Base-by-base conservation (phyloP, 2,888 invertebrate genomes). In the Epinotia demarniana region DNA sequence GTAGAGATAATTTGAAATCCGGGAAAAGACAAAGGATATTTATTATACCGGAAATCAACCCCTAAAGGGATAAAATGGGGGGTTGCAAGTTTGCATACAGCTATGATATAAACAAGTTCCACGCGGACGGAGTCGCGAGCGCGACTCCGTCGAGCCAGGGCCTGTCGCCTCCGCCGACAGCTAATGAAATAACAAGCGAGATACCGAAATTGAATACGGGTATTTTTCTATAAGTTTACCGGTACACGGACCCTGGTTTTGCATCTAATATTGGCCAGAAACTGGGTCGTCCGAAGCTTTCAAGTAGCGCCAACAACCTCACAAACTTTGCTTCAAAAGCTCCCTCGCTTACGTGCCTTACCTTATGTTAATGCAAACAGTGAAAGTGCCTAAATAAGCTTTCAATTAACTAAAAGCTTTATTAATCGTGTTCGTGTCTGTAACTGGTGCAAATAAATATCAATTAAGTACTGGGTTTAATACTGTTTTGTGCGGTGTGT, bases 381-480 rank as follows among this genome's bases (percentile, higher is more conserved):
- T 67, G 75, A 75, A 75, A 75, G 75, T 72, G 53, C 19, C 72
- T 61, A 67, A 72, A 61, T 73, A 68, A 72, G 66, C 67, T 72
- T 68, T 75, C 76, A 80, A 82, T 85, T 85, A 82, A 83, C 81
- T 81, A 83, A 83, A 77, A 81, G 79, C 72, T 78, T 79, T 78
- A 81, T 85, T 81, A 81, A 84, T 81, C 75, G 80, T 69, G 58
- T 43, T 49, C 74, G 70, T 77, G 82, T 82, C 78, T 75, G 81
- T 73, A 83, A 80, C 79, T 84, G 78, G 81, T 78, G 83, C 84
- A 81, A 85, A 89, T 89, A 88, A 88, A 88, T 87, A 89, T 87
- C 85, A 85, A 85, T 88, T 88, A 87, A 82, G 77, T 69, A 69
- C 69, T 39, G 81, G 33, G 74, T 80, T 87, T 85, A 82, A 85